Evolutionary conservation across 2,888 invertebrate genomes (phyloP).

Genomic region (Eristalis arbustorum): DNA sequence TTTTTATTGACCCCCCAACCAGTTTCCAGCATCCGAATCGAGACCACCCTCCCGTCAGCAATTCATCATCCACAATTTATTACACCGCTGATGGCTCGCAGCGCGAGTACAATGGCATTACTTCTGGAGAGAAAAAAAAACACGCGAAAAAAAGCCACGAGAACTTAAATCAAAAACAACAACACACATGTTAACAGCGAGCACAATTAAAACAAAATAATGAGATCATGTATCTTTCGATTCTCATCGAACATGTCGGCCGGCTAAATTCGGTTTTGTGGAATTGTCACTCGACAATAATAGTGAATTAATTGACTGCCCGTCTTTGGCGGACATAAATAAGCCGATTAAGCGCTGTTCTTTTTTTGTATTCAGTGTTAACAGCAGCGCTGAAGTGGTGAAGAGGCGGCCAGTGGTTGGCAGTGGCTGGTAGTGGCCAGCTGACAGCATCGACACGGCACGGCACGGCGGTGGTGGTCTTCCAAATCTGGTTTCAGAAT

Average conservation of each 20-base stretch:
- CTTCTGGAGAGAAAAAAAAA: not conserved
- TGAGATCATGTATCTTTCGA: slow-evolving; percentile 6
- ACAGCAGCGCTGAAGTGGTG: slow-evolving; percentile 32
- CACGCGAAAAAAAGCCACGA: too few species aligned
- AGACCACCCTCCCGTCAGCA: slow-evolving; percentile 20
- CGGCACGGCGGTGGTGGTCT: slow-evolving; percentile 54
- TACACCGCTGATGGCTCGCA: not conserved
- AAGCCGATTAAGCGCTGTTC: slow-evolving; percentile 68
- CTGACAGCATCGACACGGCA: not conserved
- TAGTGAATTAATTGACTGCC: slow-evolving; percentile 69
- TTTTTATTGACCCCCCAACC: slow-evolving; percentile 17
- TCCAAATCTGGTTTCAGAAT: slow-evolving; percentile 66
- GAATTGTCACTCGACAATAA: slow-evolving; percentile 58
- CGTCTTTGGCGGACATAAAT: slow-evolving; percentile 68
- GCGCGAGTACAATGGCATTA: slow-evolving; percentile 36
- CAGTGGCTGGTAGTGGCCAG: not conserved
- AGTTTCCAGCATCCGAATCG: slow-evolving; percentile 4
- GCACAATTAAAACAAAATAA: not conserved
- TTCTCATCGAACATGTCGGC: slow-evolving; percentile 22
- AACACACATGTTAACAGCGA: not conserved
- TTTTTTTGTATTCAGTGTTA: slow-evolving; percentile 70
- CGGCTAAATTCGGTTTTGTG: slow-evolving; percentile 51
- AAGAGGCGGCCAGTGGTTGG: not conserved
- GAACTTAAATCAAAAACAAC: not conserved
- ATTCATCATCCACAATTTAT: slow-evolving; percentile 46